Evolutionary conservation across 1,140 invertebrate genomes (phyloP).

Genomic region (Cecropterus lyciades): DNA sequence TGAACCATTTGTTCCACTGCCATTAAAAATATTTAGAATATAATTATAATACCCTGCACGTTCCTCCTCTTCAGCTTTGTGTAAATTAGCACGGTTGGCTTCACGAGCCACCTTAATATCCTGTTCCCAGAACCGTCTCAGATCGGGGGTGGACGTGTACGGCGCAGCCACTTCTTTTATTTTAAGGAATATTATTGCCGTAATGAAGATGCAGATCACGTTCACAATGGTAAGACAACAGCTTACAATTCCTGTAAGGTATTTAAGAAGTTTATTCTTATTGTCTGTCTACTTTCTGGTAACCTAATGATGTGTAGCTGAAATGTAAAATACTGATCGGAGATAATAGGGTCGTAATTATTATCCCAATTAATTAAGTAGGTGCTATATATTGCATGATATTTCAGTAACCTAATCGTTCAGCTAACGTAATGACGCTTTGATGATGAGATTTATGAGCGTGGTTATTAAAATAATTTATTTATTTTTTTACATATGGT

Average conservation of each 20-base stretch:
- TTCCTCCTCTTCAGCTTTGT: conserved; percentile 71
- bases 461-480: no score
- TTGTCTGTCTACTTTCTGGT: no score
- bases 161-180: conserved; percentile 95
- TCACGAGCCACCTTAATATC: conserved; percentile 89
- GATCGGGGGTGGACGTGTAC: conserved; percentile 89
- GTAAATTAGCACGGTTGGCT: conserved; percentile 83
- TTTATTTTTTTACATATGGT: no score
- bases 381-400: no score
- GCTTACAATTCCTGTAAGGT: conserved; percentile 87
- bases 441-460: no score
- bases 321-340: no score
- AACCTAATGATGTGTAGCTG: background rate
- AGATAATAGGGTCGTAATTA: no score
- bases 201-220: conserved; percentile 93
- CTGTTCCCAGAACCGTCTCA: conserved; percentile 92
- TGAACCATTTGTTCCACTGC: no score
- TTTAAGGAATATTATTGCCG: conserved; percentile 92
- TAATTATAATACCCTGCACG: conserved; percentile 62
- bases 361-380: no score
- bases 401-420: no score
- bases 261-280: background rate
- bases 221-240: conserved; percentile 92
- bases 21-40: no score
- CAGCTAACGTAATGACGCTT: no score